Evolutionary conservation across 2,888 invertebrate species (phyloP), one percentile per base, ranked within the genome.

Genomic region (Scaptomyza parva): DNA sequence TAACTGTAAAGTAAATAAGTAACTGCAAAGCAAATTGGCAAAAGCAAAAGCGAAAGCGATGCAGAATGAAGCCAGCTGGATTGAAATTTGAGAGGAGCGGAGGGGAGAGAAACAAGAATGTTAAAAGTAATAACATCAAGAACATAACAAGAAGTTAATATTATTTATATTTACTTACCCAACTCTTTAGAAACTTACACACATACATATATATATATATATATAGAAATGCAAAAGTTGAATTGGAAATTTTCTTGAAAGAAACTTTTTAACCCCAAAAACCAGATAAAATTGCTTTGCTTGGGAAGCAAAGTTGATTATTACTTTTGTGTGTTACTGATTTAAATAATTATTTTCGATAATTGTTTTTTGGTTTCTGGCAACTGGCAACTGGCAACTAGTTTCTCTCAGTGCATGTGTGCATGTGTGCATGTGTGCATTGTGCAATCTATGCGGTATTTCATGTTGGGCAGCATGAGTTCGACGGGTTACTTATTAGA

Each of bases 391-490:
- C n/a, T n/a, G n/a, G n/a, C n/a, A n/a, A n/a, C n/a, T n/a, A n/a
- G 8, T 47, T 47, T 22, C 9, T n/a, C 14, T 20, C 20, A 48
- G 48, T 48, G 33, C 33, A 20, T n/a, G 3, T n/a, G n/a, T n/a
- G n/a, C n/a, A n/a, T n/a, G n/a, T n/a, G n/a, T n/a, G n/a, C n/a
- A n/a, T n/a, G n/a, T n/a, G n/a, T 5, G 12, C 35, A 35, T 37
- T 39, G 20, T 40, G 12, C 14, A 33, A 33, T 47, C 20, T 14
- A 41, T 11, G 14, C 14, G 26, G 18, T 52, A 9, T 17, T 41
- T 22, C 4, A 18, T 48, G 22, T 39, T 22, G 9, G 41, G 22
- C 2, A 14, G 11, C 48, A 58, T 58, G 45, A 60, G 40, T 39
- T 50, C 22, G 18, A n/a, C 20, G 5, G 18, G 9, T 12, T 41